phyloP scores from a whole-genome alignment of 2,113 vertebrate species.

The Leptobrachium leishanense region DNA sequence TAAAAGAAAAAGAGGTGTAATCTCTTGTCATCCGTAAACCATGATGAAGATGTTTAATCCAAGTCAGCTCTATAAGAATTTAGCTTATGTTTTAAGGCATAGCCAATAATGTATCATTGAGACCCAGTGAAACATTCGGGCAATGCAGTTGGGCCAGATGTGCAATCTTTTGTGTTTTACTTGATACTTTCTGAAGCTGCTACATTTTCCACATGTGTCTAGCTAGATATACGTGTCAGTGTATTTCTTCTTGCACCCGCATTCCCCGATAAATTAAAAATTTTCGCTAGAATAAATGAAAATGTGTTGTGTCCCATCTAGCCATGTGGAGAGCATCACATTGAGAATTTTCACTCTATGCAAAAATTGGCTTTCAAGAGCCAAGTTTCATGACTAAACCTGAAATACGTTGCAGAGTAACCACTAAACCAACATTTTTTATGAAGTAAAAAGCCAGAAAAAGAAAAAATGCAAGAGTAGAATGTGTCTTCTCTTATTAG shows the following conservation, averaged over 20 bases:
- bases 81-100: conserved; percentile 10
- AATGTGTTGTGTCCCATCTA: neutral
- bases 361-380: conserved; percentile 5
- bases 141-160: neutral
- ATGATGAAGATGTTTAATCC: too few relatives aligned
- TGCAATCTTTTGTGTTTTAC: conserved; percentile 8
- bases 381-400: conserved; percentile 32
- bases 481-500: conserved; percentile 7
- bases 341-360: conserved; percentile 5
- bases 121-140: neutral
- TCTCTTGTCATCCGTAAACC: too few relatives aligned
- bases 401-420: conserved; percentile 19
- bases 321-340: conserved; percentile 29
- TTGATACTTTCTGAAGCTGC: neutral
- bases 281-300: neutral
- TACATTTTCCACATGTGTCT: neutral
- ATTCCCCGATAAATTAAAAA: neutral
- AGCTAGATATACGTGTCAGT: neutral
- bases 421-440: conserved; percentile 25
- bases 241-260: neutral
- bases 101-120: conserved; percentile 9
- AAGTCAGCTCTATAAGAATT: conserved; percentile 20
- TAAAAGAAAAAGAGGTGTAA: too few relatives aligned
- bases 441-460: neutral
- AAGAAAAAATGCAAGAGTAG: neutral